A percentile compares a stretch with the other conserved stretches of the same genome.
Evolutionary conservation across 2,113 vertebrate genomes (phyloP).

Genomic region (Rhinolophus sinicus): DNA sequence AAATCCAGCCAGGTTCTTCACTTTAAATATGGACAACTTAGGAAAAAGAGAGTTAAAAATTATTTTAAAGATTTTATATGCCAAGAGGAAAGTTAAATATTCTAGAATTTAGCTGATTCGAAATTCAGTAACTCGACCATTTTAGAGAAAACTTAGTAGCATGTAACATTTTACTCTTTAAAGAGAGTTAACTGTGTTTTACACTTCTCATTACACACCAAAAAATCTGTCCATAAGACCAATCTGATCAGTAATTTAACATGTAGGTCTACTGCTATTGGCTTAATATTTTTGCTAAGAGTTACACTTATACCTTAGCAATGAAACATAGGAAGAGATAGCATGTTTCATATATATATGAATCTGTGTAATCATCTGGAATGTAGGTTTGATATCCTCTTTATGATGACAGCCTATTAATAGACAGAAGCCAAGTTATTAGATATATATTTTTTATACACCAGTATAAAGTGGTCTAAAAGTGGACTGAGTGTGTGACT

Average conservation of each 20-base stretch:
- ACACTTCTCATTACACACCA: background rate
- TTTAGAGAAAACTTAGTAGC: constrained; percentile 8
- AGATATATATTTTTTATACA: background rate
- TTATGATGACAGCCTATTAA: background rate
- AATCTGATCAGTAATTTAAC: background rate
- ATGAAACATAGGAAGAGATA: background rate
- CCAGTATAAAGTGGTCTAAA: background rate
- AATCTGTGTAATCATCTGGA: background rate
- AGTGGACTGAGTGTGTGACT: background rate
- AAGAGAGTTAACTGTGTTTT: background rate
- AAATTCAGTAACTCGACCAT: background rate
- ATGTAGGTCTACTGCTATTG: background rate
- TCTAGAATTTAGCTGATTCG: background rate
- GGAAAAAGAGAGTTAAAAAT: background rate
- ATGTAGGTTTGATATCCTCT: background rate
- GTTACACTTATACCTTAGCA: background rate
- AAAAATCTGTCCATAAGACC: background rate
- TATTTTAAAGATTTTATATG: background rate
- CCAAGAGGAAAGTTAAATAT: background rate
- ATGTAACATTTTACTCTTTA: background rate
- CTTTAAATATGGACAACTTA: background rate
- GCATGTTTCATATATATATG: too few species aligned
- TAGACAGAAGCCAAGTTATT: background rate
- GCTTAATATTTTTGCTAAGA: background rate
- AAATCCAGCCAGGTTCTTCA: background rate